Conservation (phyloP, 2,888 invertebrate species). For the Sinentomon sp. region DNA sequence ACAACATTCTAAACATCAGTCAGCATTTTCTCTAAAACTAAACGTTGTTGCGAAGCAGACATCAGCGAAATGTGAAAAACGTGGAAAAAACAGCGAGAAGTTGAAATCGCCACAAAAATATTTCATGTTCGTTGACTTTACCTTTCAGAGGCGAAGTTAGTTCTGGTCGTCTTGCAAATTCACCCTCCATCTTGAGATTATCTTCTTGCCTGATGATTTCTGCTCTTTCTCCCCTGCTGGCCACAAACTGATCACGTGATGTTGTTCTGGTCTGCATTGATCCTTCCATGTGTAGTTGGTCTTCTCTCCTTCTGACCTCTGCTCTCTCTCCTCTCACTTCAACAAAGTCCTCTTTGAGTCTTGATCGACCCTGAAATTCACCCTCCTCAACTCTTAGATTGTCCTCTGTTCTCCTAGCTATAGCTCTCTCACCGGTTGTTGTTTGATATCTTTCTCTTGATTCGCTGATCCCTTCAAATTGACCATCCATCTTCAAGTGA, state of each 20-base stretch:
- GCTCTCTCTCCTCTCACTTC: conserved; percentile 7
- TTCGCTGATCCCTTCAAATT: conserved; percentile 29
- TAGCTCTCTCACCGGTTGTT: conserved; percentile 15
- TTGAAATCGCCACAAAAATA: no score
- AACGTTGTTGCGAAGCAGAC: no score
- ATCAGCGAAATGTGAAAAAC: no score
- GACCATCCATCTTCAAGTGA: conserved; percentile 37
- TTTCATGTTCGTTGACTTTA: no score
- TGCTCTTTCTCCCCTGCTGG: conserved; percentile 12
- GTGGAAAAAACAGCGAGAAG: no score
- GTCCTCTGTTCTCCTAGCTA: conserved; percentile 24
- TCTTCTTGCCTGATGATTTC: conserved; percentile 23
- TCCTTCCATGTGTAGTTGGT: no score
- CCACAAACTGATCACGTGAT: conserved; percentile 10
- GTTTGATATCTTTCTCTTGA: conserved; percentile 24
- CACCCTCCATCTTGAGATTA: conserved; percentile 40
- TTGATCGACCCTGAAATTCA: conserved; percentile 20
- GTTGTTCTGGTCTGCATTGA: conserved; percentile 14
- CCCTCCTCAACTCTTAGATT: conserved; percentile 24
- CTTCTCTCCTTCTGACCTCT: conserved; percentile 1
- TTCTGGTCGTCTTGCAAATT: conserved; percentile 23
- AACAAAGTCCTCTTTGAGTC: conserved; percentile 18
- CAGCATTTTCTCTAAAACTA: no score
- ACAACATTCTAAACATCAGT: no score
- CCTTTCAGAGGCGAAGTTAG: no score